Percentiles rank a stretch among this genome's conserved stretches.
Evolutionary conservation across 2,113 vertebrate genomes (phyloP).

Genomic region (Myanophis thanlyinensis): DNA sequence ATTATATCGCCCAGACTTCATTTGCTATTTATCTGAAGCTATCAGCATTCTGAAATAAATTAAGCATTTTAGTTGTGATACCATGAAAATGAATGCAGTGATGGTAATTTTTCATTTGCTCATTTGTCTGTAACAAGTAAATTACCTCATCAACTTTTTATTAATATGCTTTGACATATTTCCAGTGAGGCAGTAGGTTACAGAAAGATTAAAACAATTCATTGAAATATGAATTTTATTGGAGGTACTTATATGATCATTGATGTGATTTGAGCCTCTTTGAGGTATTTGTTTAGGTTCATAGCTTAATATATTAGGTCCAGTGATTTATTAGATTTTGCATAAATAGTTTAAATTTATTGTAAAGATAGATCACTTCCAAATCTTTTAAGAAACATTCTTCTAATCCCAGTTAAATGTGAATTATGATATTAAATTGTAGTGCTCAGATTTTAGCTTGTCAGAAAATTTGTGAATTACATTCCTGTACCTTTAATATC

Average conservation of each 20-base stretch:
- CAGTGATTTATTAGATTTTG: background rate
- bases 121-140: background rate
- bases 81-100: background rate
- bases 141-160: background rate
- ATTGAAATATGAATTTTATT: background rate
- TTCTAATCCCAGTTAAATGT: background rate
- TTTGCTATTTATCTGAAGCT: background rate
- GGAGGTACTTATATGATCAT: background rate
- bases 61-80: background rate
- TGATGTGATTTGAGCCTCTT: background rate
- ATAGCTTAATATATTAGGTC: background rate
- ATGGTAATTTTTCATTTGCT: background rate
- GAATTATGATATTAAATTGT: background rate
- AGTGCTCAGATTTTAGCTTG: background rate
- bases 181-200: background rate
- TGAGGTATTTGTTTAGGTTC: background rate
- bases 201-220: background rate
- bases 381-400: background rate
- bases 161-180: background rate
- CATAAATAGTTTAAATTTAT: background rate
- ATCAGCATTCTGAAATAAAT: background rate
- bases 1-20: background rate
- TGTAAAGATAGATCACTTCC: background rate
- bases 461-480: background rate
- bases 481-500: background rate